phyloP scores from a whole-genome alignment of 2,888 invertebrate genomes.

The Agrochola litura region DNA sequence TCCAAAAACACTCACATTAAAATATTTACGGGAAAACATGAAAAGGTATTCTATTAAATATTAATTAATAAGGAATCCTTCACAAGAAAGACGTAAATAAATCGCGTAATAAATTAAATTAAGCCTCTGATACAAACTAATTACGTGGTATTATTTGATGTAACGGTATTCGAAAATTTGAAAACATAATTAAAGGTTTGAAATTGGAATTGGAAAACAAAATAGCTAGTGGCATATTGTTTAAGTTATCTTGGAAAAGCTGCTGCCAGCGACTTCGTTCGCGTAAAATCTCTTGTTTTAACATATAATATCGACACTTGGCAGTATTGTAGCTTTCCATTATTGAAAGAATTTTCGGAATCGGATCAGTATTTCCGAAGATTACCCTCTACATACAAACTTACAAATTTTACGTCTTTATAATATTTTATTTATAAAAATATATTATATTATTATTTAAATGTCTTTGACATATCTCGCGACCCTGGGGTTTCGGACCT shows the following conservation, averaged over 20 bases:
- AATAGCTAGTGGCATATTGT: neutral
- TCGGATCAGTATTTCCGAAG: neutral
- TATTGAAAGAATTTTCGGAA: neutral
- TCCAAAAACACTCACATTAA: neutral
- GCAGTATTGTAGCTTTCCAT: neutral
- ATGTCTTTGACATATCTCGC: too few relatives aligned
- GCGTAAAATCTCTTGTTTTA: neutral
- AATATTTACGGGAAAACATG: neutral
- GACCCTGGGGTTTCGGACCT: too few relatives aligned
- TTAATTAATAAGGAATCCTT: constrained; percentile 42
- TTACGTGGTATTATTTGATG: constrained; percentile 29
- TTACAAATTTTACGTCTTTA: neutral
- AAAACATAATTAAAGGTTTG: constrained; percentile 25
- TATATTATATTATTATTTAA: too few relatives aligned
- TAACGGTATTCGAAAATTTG: constrained; percentile 6
- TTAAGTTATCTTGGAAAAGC: neutral
- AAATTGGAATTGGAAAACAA: neutral
- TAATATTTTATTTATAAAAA: neutral
- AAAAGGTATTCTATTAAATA: constrained; percentile 32
- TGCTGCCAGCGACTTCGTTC: too few relatives aligned
- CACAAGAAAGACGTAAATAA: constrained; percentile 32
- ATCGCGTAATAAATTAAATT: constrained; percentile 48
- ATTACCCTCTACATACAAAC: neutral
- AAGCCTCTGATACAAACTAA: constrained; percentile 27
- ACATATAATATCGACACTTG: neutral